phyloP scores from a whole-genome alignment of 2,113 vertebrate species.

The Tragelaphus scriptus region DNA sequence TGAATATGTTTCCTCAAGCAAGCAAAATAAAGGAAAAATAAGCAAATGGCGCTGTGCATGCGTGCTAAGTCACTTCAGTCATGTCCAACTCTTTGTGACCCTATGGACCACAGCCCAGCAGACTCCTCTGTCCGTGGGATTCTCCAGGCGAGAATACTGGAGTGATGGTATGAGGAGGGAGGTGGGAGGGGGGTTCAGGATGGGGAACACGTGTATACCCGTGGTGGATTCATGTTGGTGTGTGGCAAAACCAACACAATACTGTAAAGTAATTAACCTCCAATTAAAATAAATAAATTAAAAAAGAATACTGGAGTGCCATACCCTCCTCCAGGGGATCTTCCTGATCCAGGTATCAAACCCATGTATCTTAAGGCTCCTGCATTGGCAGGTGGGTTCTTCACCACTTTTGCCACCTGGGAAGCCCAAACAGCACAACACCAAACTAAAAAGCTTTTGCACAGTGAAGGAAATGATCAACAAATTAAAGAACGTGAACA shows the following conservation, averaged over 20 bases:
- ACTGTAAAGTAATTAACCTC: too few species aligned
- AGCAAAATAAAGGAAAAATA: not conserved
- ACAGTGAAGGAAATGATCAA: not conserved
- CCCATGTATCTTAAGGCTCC: not conserved
- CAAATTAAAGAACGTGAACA: not conserved
- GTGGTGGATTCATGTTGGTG: too few species aligned
- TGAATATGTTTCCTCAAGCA: not conserved
- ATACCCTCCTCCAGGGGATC: not conserved
- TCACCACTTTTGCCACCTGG: not conserved
- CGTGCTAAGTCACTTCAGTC: rapidly evolving
- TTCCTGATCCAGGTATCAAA: rapidly evolving
- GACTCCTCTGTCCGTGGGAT: not conserved
- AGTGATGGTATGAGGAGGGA: not conserved
- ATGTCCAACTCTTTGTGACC: not conserved
- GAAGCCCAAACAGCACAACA: not conserved
- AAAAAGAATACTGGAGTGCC: not conserved
- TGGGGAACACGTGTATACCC: too few species aligned
- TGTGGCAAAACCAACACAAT: too few species aligned
- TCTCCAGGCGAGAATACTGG: not conserved
- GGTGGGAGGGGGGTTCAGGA: too few species aligned
- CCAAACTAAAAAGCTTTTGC: not conserved
- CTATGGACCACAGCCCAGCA: not conserved
- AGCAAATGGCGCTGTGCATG: not conserved
- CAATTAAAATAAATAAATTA: too few species aligned
- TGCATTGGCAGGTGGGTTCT: not conserved